Conservation (phyloP, 1,140 invertebrate genomes). For the Ips nitidus region DNA sequence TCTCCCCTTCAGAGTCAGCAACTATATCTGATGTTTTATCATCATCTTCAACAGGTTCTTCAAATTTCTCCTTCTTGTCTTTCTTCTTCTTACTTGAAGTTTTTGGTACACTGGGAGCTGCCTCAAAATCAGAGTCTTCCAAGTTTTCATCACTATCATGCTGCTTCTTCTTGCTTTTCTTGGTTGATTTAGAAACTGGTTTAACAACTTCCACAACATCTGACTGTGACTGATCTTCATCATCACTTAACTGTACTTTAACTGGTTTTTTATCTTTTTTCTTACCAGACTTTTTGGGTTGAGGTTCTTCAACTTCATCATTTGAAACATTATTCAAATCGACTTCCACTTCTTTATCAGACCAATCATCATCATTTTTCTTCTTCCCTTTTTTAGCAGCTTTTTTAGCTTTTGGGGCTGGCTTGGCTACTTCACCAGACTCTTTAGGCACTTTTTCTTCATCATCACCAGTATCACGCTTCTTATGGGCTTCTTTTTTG, state of each 20-base stretch:
- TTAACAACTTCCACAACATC: not conserved
- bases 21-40: not conserved
- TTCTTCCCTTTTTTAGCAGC: conserved; percentile 15
- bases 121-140: conserved; percentile 8
- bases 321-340: conserved; percentile 11
- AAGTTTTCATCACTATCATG: not conserved
- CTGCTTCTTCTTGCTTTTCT: conserved; percentile 1
- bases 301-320: conserved; percentile 8
- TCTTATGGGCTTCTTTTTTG: conserved; percentile 54
- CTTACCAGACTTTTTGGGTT: conserved; percentile 1
- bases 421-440: not conserved
- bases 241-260: conserved; percentile 5
- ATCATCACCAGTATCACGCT: conserved; percentile 56
- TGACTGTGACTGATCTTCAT: not conserved
- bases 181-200: not conserved
- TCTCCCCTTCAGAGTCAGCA: conserved; percentile 4
- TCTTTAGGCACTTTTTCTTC: conserved; percentile 39
- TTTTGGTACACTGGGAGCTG: not conserved
- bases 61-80: conserved; percentile 2
- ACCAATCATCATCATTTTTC: conserved; percentile 24
- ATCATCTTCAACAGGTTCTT: conserved; percentile 6
- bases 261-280: conserved; percentile 9
- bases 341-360: conserved; percentile 13
- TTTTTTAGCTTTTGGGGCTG: conserved; percentile 11
- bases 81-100: conserved; percentile 14